Conservation (phyloP, 2,113 vertebrate species). For the Sinocyclocheilus anophthalmus region DNA sequence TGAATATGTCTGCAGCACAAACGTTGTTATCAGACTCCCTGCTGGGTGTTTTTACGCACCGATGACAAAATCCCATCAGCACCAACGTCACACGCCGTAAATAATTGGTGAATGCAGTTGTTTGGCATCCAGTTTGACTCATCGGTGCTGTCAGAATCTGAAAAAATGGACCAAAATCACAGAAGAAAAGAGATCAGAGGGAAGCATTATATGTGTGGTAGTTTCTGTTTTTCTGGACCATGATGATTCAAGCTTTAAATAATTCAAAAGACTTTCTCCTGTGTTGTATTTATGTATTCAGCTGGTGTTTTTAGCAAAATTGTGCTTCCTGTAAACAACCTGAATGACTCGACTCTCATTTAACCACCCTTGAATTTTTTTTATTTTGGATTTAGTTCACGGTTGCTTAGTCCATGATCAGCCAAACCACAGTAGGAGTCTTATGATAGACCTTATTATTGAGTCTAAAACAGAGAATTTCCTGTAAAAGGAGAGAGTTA, state of each 20-base stretch:
- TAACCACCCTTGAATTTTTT: not conserved
- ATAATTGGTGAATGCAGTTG: not conserved
- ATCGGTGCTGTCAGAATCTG: constrained; percentile 35
- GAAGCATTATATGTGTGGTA: not conserved
- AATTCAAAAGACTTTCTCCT: constrained; percentile 43
- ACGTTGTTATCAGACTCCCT: not conserved
- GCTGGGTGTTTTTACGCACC: not conserved
- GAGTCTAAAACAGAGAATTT: not conserved
- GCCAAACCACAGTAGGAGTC: not conserved
- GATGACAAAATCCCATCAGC: not conserved
- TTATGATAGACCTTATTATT: not conserved
- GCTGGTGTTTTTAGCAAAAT: not conserved
- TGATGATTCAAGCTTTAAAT: constrained; percentile 35
- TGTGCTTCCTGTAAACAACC: not conserved
- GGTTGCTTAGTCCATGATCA: not conserved
- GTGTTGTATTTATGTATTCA: constrained; percentile 23
- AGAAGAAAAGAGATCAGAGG: not conserved
- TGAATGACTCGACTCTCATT: constrained; percentile 5
- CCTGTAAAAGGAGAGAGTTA: not conserved
- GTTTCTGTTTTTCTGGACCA: not conserved
- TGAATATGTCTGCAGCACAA: not conserved
- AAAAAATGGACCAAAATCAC: not conserved
- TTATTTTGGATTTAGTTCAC: not conserved
- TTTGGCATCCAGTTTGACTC: constrained; percentile 7
- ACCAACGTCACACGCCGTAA: not conserved